These are phyloP conservation scores for Epinotia nisella DNA, from an alignment of 2,888 invertebrate species.

Conservation along the genomic window DNA sequence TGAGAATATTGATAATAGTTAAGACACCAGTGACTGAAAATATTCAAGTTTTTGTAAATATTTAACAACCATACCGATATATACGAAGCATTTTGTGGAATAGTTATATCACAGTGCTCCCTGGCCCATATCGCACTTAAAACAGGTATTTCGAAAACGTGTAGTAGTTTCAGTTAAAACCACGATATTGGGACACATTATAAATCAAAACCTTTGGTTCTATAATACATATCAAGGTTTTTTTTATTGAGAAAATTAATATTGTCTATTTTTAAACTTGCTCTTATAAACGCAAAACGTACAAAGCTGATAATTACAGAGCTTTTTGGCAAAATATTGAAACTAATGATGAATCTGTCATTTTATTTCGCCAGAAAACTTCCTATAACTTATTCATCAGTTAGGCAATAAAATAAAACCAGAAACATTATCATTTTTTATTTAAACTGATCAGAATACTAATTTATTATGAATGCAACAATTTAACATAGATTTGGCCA, in stretches of 20 bases:
- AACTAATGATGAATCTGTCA: not conserved
- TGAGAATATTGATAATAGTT: not conserved
- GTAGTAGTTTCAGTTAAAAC: slow-evolving; percentile 2
- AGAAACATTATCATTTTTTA: slow-evolving; percentile 33
- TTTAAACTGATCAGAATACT: not conserved
- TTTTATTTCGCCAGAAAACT: slow-evolving; percentile 2
- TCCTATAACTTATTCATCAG: slow-evolving; percentile 13
- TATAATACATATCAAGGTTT: slow-evolving; percentile 28
- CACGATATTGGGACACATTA: slow-evolving; percentile 9
- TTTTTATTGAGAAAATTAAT: slow-evolving; percentile 15
- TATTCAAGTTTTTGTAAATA: not conserved
- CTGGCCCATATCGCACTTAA: slow-evolving; percentile 21
- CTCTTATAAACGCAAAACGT: slow-evolving; percentile 28
- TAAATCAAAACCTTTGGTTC: slow-evolving; percentile 29
- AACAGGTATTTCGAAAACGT: slow-evolving; percentile 15
- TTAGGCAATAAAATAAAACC: slow-evolving; percentile 25
- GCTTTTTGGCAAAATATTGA: slow-evolving; percentile 1
- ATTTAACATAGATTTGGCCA: not conserved
- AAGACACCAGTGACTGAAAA: not conserved
- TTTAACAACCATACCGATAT: not conserved
- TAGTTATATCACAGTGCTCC: not conserved
- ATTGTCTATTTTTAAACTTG: slow-evolving; percentile 16
- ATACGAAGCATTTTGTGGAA: not conserved
- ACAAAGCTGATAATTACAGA: slow-evolving; percentile 14
- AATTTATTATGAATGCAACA: not conserved